Evolutionary conservation across 2,113 vertebrate genomes (phyloP).

Genomic region (human (Homo sapiens)): DNA sequence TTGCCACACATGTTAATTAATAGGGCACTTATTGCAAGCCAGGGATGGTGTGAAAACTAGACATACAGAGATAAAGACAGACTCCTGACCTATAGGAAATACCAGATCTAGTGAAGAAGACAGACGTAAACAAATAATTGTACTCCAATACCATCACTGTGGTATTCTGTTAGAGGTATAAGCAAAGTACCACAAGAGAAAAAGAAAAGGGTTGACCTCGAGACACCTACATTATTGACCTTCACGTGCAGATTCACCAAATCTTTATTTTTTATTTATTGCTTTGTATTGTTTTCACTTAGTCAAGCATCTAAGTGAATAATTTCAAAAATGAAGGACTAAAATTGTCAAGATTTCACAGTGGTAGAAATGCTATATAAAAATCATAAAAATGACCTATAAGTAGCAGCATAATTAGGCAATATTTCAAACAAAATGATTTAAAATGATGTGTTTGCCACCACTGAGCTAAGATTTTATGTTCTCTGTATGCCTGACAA

Average conservation of each 20-base stretch:
- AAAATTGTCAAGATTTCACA: constrained; percentile 42
- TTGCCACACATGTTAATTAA: not conserved
- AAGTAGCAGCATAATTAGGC: not conserved
- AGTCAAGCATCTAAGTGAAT: constrained; percentile 18
- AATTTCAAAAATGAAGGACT: constrained; percentile 27
- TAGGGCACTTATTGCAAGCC: not conserved
- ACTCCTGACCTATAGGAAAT: not conserved
- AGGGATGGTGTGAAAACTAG: not conserved
- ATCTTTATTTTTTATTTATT: not conserved
- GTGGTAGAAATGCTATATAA: not conserved
- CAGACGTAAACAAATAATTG: not conserved
- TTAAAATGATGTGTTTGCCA: not conserved
- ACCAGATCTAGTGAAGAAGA: not conserved
- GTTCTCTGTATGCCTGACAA: not conserved
- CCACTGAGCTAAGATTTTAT: not conserved
- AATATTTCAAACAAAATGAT: not conserved
- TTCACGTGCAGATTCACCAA: not conserved
- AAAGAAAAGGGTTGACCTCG: not conserved
- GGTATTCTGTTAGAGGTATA: not conserved
- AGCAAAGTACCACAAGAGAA: not conserved
- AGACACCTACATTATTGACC: not conserved
- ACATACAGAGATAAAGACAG: not conserved
- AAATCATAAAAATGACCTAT: not conserved
- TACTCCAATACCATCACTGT: not conserved
- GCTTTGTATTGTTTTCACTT: constrained; percentile 41